Percentiles rank a stretch among this genome's conserved stretches.
Conservation (phyloP, 2,888 invertebrate species). For the Cosmia trapezina region DNA sequence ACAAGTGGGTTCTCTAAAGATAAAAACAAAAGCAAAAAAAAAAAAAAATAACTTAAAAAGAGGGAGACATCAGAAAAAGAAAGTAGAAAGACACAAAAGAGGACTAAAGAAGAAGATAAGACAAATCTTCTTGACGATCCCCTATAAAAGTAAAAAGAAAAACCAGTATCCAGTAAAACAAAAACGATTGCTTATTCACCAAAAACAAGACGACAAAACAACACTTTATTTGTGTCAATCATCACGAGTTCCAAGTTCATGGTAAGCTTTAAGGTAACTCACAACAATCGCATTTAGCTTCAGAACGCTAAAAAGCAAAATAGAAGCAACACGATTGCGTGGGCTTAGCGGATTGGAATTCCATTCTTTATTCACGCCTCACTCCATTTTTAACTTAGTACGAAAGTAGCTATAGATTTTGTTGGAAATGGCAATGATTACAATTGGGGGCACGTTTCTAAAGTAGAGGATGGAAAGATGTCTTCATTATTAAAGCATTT, state of each 20-base stretch:
- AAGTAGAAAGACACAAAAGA: neutral
- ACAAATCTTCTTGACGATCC: neutral
- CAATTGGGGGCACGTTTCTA: slow-evolving; percentile 23
- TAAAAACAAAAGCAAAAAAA: neutral
- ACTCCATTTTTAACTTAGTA: slow-evolving; percentile 61
- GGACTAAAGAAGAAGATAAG: neutral
- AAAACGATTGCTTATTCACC: neutral
- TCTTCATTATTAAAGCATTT: slow-evolving; percentile 32
- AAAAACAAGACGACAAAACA: slow-evolving; percentile 12
- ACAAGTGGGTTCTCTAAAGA: too few species aligned
- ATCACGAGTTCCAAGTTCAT: slow-evolving; percentile 47
- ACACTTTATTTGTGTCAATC: slow-evolving; percentile 14
- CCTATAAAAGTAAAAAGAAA: neutral
- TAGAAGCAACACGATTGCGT: slow-evolving; percentile 74
- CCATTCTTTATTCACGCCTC: slow-evolving; percentile 74
- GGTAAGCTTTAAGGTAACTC: slow-evolving; percentile 53
- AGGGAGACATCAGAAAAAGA: neutral
- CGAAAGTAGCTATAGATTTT: slow-evolving; percentile 47
- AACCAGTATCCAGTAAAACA: too few species aligned
- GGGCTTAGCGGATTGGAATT: slow-evolving; percentile 78
- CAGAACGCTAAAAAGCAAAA: slow-evolving; percentile 75
- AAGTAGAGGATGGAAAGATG: slow-evolving; percentile 18
- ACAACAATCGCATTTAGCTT: slow-evolving; percentile 55
- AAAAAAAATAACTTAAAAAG: neutral
- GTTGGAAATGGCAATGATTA: slow-evolving; percentile 35